Conservation (phyloP, 2,797 vertebrate species). For the Spinus olivaceus region DNA sequence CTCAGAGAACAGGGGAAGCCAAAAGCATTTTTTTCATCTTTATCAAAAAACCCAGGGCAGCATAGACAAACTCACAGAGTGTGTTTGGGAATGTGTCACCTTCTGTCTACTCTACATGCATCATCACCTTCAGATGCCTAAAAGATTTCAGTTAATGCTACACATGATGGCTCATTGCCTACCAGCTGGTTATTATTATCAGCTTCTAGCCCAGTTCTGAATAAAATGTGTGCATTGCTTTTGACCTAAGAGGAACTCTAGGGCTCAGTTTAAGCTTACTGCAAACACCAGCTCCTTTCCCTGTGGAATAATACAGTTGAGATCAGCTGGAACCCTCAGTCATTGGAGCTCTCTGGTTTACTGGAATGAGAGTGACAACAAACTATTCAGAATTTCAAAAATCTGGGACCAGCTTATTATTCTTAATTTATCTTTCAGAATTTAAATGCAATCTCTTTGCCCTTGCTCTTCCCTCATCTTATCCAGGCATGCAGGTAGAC, state of each 20-base stretch:
- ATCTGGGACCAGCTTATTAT: not conserved
- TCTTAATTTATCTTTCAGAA: not conserved
- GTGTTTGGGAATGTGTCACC: not conserved
- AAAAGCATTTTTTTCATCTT: not conserved
- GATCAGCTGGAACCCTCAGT: not conserved
- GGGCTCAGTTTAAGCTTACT: not conserved
- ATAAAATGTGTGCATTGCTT: not conserved
- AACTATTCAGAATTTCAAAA: not conserved
- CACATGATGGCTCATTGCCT: not conserved
- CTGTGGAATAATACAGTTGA: not conserved
- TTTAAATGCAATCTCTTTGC: not conserved
- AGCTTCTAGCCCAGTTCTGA: not conserved
- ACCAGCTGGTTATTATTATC: not conserved
- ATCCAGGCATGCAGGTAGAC: not conserved
- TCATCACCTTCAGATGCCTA: not conserved
- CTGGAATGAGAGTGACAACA: not conserved
- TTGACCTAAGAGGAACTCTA: not conserved
- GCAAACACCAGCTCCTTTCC: not conserved
- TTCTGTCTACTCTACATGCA: not conserved
- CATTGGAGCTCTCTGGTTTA: not conserved
- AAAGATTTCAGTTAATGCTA: slow-evolving; percentile 6
- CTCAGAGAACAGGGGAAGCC: not conserved
- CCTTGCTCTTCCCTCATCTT: not conserved
- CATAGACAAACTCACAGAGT: not conserved
- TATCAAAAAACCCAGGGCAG: not conserved